Conservation (phyloP, 2,113 vertebrate genomes). For the Mugil cephalus region DNA sequence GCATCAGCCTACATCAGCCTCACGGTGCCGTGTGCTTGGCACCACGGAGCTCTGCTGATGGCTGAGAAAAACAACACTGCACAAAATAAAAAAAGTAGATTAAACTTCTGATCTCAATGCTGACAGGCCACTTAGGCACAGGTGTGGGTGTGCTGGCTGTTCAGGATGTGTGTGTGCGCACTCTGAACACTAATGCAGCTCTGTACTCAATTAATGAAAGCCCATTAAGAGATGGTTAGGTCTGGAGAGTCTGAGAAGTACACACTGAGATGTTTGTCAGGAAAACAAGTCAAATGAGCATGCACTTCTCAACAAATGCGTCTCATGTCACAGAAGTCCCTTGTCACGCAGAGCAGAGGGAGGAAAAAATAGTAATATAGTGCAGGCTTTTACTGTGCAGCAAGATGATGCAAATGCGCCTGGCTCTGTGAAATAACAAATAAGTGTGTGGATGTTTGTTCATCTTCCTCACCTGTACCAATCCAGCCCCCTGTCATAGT, state of each 20-base stretch:
- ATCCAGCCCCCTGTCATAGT: conserved; percentile 93
- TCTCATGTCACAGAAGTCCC: not conserved
- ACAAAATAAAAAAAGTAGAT: not conserved
- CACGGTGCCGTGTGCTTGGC: conserved; percentile 40
- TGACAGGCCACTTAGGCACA: not conserved
- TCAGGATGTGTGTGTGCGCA: not conserved
- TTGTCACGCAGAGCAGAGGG: not conserved
- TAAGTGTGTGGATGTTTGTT: too few relatives aligned
- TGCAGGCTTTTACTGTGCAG: not conserved
- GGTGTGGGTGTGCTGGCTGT: not conserved
- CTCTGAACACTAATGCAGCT: not conserved
- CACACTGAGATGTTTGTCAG: too few relatives aligned
- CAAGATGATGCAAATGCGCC: not conserved
- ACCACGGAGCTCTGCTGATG: conserved; percentile 27
- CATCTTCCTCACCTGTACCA: conserved; percentile 93
- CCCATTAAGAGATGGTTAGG: not conserved
- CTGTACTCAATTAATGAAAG: not conserved
- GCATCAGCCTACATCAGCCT: conserved; percentile 28
- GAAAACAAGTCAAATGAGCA: not conserved
- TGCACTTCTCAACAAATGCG: not conserved
- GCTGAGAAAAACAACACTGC: conserved; percentile 3
- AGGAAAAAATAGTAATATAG: too few relatives aligned
- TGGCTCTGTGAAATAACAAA: not conserved
- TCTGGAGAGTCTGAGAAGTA: too few relatives aligned
- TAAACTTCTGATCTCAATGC: not conserved